Conservation (phyloP, 2,113 vertebrate species). For the Heptranchias perlo region DNA sequence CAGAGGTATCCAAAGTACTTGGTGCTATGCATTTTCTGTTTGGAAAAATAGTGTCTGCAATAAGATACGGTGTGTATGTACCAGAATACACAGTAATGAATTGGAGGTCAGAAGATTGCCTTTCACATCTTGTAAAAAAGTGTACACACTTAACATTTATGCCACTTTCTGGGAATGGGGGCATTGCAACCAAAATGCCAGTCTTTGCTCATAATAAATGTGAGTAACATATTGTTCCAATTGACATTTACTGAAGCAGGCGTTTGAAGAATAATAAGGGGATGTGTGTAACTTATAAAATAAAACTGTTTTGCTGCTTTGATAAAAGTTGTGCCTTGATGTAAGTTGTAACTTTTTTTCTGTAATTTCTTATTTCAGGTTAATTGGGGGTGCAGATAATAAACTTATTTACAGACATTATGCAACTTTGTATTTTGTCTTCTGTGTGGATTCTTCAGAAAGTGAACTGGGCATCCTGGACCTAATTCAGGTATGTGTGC, state of each 20-base stretch:
- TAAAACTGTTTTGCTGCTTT: neutral
- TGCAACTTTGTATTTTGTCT: constrained; percentile 97
- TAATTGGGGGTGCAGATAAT: constrained; percentile 97
- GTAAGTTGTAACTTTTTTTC: constrained; percentile 28
- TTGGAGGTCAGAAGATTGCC: neutral
- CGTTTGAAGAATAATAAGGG: neutral
- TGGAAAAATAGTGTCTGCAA: neutral
- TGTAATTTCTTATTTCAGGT: constrained; percentile 59
- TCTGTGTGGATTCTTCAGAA: constrained; percentile 98
- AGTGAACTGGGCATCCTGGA: constrained; percentile 98
- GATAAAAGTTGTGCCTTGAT: neutral
- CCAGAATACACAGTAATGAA: neutral
- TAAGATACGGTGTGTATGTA: neutral
- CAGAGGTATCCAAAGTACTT: neutral
- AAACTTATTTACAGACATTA: constrained; percentile 98
- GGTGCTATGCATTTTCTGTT: neutral
- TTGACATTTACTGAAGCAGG: neutral
- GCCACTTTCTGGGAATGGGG: neutral
- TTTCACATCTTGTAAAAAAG: neutral
- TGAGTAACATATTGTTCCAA: neutral
- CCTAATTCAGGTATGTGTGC: constrained; percentile 84
- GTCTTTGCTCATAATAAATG: neutral
- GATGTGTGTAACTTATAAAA: neutral
- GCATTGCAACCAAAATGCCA: neutral
- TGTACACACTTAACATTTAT: neutral